A percentile compares a stretch with the other conserved stretches of the same genome.
These are phyloP conservation scores for Thelaira solivaga DNA, from an alignment of 2,888 invertebrate species.

Conservation along the genomic window DNA sequence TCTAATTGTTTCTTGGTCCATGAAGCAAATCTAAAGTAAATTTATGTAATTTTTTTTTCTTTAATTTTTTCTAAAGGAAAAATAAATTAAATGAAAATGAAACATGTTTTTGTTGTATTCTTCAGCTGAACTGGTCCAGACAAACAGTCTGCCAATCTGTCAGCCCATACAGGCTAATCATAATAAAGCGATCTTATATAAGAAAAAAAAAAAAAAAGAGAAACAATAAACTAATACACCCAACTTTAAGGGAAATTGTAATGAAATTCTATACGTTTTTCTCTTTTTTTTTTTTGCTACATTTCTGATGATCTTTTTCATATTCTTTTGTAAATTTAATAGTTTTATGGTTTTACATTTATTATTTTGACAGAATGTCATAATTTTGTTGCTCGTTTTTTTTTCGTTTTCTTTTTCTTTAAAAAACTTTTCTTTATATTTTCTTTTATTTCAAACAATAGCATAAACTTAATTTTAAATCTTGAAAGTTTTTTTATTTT, in stretches of 20 bases:
- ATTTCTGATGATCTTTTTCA: no score
- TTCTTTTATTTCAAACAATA: neutral
- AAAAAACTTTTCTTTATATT: neutral
- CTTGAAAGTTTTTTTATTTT: conserved; percentile 22
- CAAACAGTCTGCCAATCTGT: neutral
- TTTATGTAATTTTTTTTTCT: conserved; percentile 48
- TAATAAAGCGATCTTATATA: conserved; percentile 62
- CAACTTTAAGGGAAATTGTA: conserved; percentile 1
- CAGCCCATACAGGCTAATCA: conserved; percentile 51
- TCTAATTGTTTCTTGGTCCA: conserved; percentile 54
- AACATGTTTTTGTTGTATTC: conserved; percentile 26
- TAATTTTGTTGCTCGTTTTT: conserved; percentile 36
- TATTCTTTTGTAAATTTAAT: conserved; percentile 22
- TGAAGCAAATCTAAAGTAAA: conserved; percentile 57
- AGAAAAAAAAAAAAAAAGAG: no score
- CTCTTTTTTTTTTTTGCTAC: neutral
- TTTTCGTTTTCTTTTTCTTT: neutral
- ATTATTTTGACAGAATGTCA: conserved; percentile 61
- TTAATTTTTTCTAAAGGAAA: neutral
- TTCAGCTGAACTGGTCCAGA: conserved; percentile 44
- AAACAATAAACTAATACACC: conserved; percentile 29
- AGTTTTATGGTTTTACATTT: conserved; percentile 56
- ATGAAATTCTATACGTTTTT: conserved; percentile 43
- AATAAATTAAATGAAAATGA: conserved; percentile 13
- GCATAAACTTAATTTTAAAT: no score